Conservation (phyloP, 2,113 vertebrate species). For the Paratilapia polleni region DNA sequence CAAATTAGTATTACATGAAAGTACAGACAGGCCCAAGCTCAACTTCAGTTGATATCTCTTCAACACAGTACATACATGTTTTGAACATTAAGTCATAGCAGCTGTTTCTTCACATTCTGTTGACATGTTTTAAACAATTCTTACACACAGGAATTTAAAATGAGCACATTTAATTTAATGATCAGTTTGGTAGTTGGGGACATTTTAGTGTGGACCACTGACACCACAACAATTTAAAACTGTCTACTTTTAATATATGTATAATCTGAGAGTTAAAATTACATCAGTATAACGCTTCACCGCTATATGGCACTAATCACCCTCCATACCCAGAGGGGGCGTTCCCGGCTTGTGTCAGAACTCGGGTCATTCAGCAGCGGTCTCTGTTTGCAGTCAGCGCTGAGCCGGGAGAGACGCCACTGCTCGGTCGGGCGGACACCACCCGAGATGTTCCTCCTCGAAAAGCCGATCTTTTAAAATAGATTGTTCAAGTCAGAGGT, state of each 20-base stretch:
- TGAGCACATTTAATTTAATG: background rate
- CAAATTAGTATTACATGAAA: background rate
- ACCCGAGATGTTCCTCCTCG: background rate
- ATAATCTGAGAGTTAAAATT: background rate
- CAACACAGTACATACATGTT: background rate
- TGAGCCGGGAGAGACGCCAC: background rate
- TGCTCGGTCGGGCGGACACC: background rate
- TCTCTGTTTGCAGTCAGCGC: background rate
- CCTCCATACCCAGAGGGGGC: constrained; percentile 44
- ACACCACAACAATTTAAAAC: no score
- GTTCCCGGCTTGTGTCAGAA: constrained; percentile 25
- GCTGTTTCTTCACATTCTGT: background rate
- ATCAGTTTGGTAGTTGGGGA: no score
- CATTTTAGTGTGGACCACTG: no score
- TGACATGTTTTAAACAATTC: background rate
- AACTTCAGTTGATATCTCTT: background rate
- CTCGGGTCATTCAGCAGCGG: background rate
- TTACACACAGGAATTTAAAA: background rate
- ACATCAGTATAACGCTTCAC: background rate
- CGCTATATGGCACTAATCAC: constrained; percentile 8
- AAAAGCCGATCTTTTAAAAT: background rate
- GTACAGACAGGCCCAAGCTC: background rate
- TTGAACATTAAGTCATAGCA: background rate
- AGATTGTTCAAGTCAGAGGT: background rate
- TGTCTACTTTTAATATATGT: no score